A percentile compares a stretch with the other conserved stretches of the same genome.
These are phyloP conservation scores for Todus mexicanus DNA, from an alignment of 2,797 vertebrate genomes.

Conservation along the genomic window DNA sequence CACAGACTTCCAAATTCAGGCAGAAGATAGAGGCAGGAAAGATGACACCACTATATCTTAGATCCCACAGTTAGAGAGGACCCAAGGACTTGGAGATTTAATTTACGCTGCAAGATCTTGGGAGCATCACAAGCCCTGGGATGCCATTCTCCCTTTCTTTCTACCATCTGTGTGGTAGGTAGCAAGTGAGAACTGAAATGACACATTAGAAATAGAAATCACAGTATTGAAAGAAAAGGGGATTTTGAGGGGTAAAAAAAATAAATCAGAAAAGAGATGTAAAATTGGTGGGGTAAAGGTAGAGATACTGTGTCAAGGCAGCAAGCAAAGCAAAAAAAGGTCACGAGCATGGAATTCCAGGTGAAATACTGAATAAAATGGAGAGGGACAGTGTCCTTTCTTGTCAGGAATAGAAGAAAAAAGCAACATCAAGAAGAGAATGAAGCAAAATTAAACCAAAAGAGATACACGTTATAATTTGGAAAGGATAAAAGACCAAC, in stretches of 20 bases:
- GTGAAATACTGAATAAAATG: neutral
- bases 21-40: neutral
- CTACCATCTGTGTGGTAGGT: neutral
- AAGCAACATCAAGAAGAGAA: neutral
- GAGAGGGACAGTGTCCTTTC: neutral
- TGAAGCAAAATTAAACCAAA: neutral
- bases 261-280: neutral
- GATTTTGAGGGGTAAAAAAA: neutral
- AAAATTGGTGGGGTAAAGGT: neutral
- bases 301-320: neutral
- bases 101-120: neutral
- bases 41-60: neutral
- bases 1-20: neutral
- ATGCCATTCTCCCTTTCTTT: neutral
- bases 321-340: neutral
- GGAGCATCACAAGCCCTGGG: neutral
- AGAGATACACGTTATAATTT: neutral
- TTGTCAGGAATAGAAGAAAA: neutral
- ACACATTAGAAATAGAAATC: neutral
- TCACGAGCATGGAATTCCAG: neutral
- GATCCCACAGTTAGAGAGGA: neutral
- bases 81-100: neutral
- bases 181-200: neutral
- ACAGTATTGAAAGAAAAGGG: neutral
- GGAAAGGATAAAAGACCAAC: conserved; percentile 1